A percentile compares a stretch with the other conserved stretches of the same genome.
Conservation (phyloP, 2,797 vertebrate species). For the Meriones psammophilus region DNA sequence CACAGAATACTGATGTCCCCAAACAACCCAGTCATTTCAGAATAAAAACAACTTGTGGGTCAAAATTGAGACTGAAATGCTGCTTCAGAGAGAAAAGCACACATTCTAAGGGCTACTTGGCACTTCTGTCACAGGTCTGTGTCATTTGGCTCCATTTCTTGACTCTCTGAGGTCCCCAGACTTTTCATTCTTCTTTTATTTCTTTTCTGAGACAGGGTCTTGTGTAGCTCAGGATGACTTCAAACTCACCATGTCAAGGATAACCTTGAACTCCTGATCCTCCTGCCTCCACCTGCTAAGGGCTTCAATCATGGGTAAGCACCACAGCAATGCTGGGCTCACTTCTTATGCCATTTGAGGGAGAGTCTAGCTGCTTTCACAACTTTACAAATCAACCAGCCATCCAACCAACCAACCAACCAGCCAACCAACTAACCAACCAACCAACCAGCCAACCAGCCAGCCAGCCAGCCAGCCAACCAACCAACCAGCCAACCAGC, state of each 20-base stretch:
- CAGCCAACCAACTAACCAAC: no score
- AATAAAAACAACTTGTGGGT: not conserved
- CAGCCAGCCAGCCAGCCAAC: no score
- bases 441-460: no score
- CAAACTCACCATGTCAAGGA: not conserved
- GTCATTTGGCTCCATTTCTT: not conserved
- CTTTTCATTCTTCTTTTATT: not conserved
- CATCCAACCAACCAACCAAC: no score
- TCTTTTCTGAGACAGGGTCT: not conserved
- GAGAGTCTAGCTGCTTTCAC: not conserved
- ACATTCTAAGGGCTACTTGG: rapidly evolving
- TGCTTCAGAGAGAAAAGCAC: not conserved
- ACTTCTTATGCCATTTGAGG: not conserved
- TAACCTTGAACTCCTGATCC: not conserved
- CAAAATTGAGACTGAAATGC: not conserved
- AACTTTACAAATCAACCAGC: not conserved
- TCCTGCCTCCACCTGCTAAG: not conserved
- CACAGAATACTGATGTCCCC: not conserved
- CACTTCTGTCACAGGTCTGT: not conserved
- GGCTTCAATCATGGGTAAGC: not conserved
- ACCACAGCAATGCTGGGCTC: not conserved
- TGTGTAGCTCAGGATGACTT: not conserved
- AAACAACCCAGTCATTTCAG: not conserved
- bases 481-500: no score
- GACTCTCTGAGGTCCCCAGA: not conserved